Conservation (phyloP, 2,797 vertebrate species). For the Labeo calbasu region DNA sequence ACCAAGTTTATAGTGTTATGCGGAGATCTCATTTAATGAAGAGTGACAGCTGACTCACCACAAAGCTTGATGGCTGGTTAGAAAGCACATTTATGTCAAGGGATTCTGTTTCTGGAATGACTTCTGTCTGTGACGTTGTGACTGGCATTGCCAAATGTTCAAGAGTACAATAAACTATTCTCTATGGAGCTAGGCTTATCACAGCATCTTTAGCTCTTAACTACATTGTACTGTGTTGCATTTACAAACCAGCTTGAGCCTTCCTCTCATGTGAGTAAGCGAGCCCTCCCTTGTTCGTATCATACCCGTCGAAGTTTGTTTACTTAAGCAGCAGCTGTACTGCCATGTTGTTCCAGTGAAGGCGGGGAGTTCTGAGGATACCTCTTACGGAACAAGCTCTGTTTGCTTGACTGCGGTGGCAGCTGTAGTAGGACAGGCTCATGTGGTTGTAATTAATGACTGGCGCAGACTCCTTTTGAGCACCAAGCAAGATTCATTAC, state of each 20-base stretch:
- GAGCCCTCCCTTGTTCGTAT: constrained; percentile 3
- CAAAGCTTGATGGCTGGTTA: background rate
- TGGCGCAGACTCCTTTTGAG: constrained; percentile 40
- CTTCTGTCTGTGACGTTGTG: background rate
- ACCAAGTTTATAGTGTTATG: background rate
- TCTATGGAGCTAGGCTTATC: background rate
- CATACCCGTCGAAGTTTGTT: constrained; percentile 31
- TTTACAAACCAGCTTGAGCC: background rate
- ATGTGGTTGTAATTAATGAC: constrained; percentile 60
- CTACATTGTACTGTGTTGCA: background rate
- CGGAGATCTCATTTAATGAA: constrained; percentile 14
- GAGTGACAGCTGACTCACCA: background rate
- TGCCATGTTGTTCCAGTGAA: constrained; percentile 43
- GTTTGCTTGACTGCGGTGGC: constrained; percentile 44
- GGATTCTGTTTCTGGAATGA: constrained; percentile 1
- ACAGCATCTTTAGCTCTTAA: background rate
- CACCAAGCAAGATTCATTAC: constrained; percentile 53
- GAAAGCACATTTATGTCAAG: background rate
- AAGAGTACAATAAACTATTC: background rate
- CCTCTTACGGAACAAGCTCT: constrained; percentile 17
- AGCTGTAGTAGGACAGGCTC: constrained; percentile 47
- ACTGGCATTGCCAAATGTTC: background rate
- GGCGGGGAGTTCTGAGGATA: constrained; percentile 20
- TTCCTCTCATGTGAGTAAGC: background rate
- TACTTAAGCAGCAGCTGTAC: constrained; percentile 40